phyloP scores from a whole-genome alignment of 2,888 invertebrate species.

The Diaperis boleti region DNA sequence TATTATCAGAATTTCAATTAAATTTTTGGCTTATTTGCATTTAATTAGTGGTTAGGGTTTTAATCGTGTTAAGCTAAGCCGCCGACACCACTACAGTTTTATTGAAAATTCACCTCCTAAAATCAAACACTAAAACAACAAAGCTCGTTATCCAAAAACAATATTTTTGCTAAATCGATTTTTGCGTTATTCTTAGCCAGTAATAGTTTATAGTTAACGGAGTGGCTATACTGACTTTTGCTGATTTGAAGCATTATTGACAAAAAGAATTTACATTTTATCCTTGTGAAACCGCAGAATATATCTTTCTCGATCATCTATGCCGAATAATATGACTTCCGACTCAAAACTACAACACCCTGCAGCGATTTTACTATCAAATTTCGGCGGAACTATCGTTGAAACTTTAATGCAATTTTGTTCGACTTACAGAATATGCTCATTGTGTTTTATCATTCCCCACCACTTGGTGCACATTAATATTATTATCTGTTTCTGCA shows the following conservation, averaged over 20 bases:
- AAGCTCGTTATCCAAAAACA: constrained; percentile 19
- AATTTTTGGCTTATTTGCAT: constrained; percentile 41
- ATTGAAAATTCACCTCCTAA: constrained; percentile 20
- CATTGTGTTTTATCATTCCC: neutral
- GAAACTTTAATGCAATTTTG: constrained; percentile 25
- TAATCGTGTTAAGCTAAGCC: constrained; percentile 32
- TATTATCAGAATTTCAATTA: constrained; percentile 41
- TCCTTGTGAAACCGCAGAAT: constrained; percentile 1
- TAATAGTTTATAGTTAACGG: neutral
- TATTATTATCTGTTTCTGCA: too few species aligned
- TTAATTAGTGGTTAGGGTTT: constrained; percentile 37
- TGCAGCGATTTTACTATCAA: constrained; percentile 24
- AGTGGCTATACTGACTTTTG: constrained; percentile 10
- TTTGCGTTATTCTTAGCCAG: constrained; percentile 4
- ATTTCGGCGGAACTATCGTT: constrained; percentile 20
- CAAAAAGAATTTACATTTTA: constrained; percentile 17
- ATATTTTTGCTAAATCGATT: constrained; percentile 22
- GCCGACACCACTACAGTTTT: constrained; percentile 23
- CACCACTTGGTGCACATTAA: too few species aligned
- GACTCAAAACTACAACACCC: constrained; percentile 21
- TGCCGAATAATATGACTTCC: constrained; percentile 17
- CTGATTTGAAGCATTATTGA: constrained; percentile 5
- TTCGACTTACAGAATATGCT: constrained; percentile 2
- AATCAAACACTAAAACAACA: constrained; percentile 18
- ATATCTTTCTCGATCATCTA: constrained; percentile 16